Evolutionary conservation across 2,113 vertebrate species (phyloP).

Genomic region (Archocentrus centrarchus): DNA sequence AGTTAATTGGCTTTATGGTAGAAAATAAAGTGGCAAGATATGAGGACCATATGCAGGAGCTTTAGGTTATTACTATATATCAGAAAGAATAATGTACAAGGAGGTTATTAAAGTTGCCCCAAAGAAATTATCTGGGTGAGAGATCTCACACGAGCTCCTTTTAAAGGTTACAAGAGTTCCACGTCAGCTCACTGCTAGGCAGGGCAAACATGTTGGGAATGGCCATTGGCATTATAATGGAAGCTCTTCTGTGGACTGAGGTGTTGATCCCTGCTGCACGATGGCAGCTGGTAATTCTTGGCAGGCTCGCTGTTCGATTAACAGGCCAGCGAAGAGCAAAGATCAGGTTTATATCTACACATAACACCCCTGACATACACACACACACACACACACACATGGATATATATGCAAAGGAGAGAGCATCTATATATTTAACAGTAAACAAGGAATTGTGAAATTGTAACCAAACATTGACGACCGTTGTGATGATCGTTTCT

Average conservation of each 20-base stretch:
- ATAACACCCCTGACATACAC: conserved; percentile 8
- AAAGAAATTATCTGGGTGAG: conserved; percentile 30
- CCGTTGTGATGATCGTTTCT: background rate
- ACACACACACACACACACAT: background rate
- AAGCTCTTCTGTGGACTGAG: conserved; percentile 41
- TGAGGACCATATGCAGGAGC: conserved; percentile 46
- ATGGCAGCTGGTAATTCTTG: conserved; percentile 63
- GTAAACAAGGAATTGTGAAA: background rate
- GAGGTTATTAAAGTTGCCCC: conserved; percentile 43
- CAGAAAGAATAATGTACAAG: conserved; percentile 19
- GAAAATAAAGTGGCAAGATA: conserved; percentile 54
- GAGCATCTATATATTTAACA: conserved; percentile 7
- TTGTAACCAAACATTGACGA: background rate
- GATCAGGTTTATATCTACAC: conserved; percentile 23
- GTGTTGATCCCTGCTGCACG: conserved; percentile 51
- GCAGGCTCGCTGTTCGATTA: conserved; percentile 53
- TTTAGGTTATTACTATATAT: conserved; percentile 34
- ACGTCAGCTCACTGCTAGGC: conserved; percentile 24
- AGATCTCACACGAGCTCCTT: conserved; percentile 30
- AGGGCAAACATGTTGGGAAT: conserved; percentile 40
- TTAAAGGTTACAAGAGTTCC: conserved; percentile 53
- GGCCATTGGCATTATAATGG: conserved; percentile 57
- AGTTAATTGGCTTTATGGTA: conserved; percentile 47
- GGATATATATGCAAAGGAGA: conserved; percentile 24
- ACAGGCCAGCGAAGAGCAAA: conserved; percentile 31